A percentile compares a stretch with the other conserved stretches of the same genome.
These are phyloP conservation scores for Homalodisca vitripennis DNA, from an alignment of 1,140 invertebrate species.

Conservation along the genomic window DNA sequence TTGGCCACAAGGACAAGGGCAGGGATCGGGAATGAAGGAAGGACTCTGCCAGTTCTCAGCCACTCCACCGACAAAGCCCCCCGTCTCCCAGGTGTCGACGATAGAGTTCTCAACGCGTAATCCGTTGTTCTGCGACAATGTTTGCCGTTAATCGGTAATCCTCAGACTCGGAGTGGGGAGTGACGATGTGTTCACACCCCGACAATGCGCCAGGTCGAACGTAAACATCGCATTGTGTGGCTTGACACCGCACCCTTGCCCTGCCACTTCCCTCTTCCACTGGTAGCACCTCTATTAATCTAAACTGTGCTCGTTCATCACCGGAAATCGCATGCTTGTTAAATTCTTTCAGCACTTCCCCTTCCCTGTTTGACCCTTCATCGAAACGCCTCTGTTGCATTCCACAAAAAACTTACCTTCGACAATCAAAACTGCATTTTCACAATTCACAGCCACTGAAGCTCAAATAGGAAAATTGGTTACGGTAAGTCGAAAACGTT, in stretches of 20 bases:
- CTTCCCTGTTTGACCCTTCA: no score
- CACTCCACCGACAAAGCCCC: neutral
- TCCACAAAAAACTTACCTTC: no score
- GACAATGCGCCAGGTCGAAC: conserved; percentile 18
- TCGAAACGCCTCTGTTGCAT: no score
- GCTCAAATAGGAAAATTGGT: no score
- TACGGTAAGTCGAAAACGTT: no score
- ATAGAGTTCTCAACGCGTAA: conserved; percentile 5
- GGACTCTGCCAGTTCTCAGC: conserved; percentile 8
- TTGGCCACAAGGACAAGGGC: no score
- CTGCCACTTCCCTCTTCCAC: neutral
- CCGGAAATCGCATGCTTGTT: no score
- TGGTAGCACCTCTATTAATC: neutral
- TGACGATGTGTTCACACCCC: neutral
- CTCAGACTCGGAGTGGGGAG: neutral
- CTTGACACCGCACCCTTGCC: no score
- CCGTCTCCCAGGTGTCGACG: neutral
- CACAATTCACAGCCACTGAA: no score
- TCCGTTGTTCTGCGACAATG: conserved; percentile 20
- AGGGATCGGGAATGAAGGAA: no score
- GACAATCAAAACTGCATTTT: no score
- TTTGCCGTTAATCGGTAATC: conserved; percentile 11
- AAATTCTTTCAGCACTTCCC: no score
- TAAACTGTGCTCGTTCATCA: neutral
- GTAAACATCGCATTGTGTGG: conserved; percentile 22